Percentiles rank a stretch among this genome's conserved stretches.
phyloP scores from a whole-genome alignment of 2,113 vertebrate genomes.

The Myiagra hebetior region DNA sequence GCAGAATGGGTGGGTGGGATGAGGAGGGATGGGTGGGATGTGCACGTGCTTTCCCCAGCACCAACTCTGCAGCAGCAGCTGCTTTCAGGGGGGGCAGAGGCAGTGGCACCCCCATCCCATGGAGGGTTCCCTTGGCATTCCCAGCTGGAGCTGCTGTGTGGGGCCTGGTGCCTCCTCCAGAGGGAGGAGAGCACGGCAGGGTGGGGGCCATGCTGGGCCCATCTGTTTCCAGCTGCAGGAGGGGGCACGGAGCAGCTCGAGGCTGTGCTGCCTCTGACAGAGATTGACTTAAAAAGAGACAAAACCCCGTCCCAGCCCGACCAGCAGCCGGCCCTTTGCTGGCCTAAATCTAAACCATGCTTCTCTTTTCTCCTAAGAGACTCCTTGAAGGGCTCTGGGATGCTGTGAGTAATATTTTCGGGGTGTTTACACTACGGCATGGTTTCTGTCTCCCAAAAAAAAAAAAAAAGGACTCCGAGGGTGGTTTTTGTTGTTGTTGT shows the following conservation, averaged over 20 bases:
- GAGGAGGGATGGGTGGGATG: background rate
- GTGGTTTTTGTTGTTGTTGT: constrained; percentile 56
- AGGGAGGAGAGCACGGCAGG: fast-evolving
- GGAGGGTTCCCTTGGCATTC: background rate
- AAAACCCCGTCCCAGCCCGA: background rate
- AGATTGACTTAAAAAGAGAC: background rate
- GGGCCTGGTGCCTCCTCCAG: background rate
- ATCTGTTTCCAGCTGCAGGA: background rate
- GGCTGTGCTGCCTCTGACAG: background rate
- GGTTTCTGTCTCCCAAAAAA: constrained; percentile 21
- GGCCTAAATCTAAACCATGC: background rate
- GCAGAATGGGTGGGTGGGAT: background rate
- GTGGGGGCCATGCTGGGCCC: background rate
- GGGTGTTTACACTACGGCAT: constrained; percentile 27
- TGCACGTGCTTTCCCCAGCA: background rate
- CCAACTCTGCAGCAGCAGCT: background rate
- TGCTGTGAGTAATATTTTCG: constrained; percentile 34
- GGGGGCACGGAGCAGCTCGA: background rate
- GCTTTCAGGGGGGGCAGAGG: fast-evolving
- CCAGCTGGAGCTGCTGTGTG: fast-evolving
- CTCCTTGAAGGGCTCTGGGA: background rate
- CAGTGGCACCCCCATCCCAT: fast-evolving
- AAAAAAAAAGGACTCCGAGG: background rate
- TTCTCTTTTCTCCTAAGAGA: background rate
- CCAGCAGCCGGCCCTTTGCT: background rate